Percentiles rank a stretch among this genome's conserved stretches.
Evolutionary conservation across 1,140 invertebrate species (phyloP).

Genomic region (Melanaphis sacchari): DNA sequence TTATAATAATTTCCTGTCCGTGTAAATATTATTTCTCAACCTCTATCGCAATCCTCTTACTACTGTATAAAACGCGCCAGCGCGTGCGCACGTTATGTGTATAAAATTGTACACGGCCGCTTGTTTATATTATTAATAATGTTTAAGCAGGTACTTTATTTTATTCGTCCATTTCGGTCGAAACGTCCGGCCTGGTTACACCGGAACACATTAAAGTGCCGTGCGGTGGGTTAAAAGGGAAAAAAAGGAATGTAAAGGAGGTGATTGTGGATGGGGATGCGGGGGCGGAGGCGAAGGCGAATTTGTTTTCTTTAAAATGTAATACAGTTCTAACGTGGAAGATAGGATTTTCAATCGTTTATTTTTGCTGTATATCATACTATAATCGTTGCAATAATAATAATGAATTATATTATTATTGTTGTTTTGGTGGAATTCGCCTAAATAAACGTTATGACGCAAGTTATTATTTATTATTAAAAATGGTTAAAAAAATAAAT

Average conservation of each 20-base stretch:
- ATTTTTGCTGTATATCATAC: neutral
- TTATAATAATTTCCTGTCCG: neutral
- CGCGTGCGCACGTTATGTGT: neutral
- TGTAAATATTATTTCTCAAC: neutral
- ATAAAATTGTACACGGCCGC: neutral
- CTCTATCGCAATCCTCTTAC: neutral
- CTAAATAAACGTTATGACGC: neutral
- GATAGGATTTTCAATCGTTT: neutral
- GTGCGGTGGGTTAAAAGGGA: neutral
- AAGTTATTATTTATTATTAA: neutral
- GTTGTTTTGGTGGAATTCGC: neutral
- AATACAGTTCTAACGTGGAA: neutral
- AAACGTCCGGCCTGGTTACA: too few species aligned
- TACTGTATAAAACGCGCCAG: neutral
- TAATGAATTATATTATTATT: neutral
- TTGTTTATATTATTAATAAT: neutral
- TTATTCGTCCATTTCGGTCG: conserved; percentile 5
- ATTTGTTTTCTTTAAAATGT: neutral
- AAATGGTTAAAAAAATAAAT: neutral
- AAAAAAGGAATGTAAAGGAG: neutral
- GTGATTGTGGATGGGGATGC: too few species aligned
- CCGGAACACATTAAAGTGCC: neutral
- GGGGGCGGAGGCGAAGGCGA: too few species aligned
- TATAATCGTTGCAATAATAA: neutral
- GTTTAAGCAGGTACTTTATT: neutral